phyloP scores from a whole-genome alignment of 2,113 vertebrate species.

The Calyptommatus sinebrachiatus region DNA sequence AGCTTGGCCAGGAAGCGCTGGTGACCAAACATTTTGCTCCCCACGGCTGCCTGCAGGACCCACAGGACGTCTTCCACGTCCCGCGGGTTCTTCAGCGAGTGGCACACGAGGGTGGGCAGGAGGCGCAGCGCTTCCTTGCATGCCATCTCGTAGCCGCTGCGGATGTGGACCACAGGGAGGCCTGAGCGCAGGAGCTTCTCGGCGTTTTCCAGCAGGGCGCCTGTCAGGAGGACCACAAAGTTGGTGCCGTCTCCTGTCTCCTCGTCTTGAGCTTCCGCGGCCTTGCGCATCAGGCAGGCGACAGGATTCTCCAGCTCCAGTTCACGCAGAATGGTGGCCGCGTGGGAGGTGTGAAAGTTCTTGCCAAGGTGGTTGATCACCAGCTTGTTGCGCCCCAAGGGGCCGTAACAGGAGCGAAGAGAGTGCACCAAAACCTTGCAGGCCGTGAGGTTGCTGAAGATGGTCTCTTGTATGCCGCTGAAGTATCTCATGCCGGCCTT shows the following conservation, averaged over 20 bases:
- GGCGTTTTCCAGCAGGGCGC: slow-evolving; percentile 21
- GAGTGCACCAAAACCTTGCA: slow-evolving; percentile 19
- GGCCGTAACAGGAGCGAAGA: slow-evolving; percentile 30
- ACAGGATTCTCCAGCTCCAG: slow-evolving; percentile 38
- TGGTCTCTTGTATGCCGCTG: slow-evolving; percentile 31
- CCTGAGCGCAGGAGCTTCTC: slow-evolving; percentile 18
- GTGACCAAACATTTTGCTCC: slow-evolving; percentile 15
- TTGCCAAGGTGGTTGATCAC: slow-evolving; percentile 25
- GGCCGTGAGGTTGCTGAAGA: slow-evolving; percentile 37
- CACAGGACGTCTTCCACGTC: not conserved
- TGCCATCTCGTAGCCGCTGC: slow-evolving; percentile 4
- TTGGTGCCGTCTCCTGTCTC: slow-evolving; percentile 23
- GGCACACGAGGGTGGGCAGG: slow-evolving; percentile 7
- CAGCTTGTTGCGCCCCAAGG: slow-evolving; percentile 35
- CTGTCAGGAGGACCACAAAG: slow-evolving; percentile 27
- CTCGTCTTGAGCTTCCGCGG: slow-evolving; percentile 14
- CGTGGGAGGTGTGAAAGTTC: slow-evolving; percentile 16
- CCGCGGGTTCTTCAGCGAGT: not conserved
- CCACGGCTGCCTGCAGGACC: not conserved
- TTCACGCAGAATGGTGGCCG: slow-evolving; percentile 14
- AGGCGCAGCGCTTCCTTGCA: slow-evolving; percentile 22
- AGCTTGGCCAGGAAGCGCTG: slow-evolving; percentile 18
- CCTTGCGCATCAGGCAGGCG: slow-evolving; percentile 8
- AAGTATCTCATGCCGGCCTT: not conserved
- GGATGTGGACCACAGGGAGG: slow-evolving; percentile 10